Conservation (phyloP, 2,888 invertebrate genomes). For the Drosophila multiciliata region DNA sequence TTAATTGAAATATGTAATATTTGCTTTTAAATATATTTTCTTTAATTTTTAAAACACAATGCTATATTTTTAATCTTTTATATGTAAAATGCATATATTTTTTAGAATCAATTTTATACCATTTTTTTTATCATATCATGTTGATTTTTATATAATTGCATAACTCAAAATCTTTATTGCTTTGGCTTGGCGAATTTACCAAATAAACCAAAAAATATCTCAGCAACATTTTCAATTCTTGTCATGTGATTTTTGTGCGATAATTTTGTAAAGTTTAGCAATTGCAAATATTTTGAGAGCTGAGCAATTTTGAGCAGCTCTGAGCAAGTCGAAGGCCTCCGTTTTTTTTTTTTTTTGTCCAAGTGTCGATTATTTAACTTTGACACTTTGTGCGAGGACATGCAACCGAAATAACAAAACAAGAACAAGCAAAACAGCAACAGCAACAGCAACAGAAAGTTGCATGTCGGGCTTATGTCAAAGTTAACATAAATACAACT, state of each 20-base stretch:
- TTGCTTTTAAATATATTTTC: background rate
- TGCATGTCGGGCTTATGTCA: slow-evolving; percentile 79
- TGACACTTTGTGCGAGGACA: slow-evolving; percentile 72
- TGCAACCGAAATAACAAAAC: slow-evolving; percentile 51
- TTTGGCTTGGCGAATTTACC: background rate
- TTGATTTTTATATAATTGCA: background rate
- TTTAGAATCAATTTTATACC: background rate
- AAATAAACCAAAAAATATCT: background rate
- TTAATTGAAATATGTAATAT: too few species aligned
- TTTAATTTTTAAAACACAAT: background rate
- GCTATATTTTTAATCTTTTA: background rate
- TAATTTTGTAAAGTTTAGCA: background rate
- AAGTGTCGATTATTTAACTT: slow-evolving; percentile 70
- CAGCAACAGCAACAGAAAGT: slow-evolving; percentile 49
- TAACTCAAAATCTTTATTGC: background rate
- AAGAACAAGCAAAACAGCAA: slow-evolving; percentile 19
- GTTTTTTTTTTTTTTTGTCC: slow-evolving; percentile 15
- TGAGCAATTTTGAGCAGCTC: background rate
- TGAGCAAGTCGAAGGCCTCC: background rate
- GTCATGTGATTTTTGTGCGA: background rate
- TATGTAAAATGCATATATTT: too few species aligned
- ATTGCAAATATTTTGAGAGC: background rate
- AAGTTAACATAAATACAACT: slow-evolving; percentile 79
- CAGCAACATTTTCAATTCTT: background rate
- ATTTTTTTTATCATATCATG: background rate